Conservation (phyloP, 2,113 vertebrate genomes). For the Myodes glareolus region DNA sequence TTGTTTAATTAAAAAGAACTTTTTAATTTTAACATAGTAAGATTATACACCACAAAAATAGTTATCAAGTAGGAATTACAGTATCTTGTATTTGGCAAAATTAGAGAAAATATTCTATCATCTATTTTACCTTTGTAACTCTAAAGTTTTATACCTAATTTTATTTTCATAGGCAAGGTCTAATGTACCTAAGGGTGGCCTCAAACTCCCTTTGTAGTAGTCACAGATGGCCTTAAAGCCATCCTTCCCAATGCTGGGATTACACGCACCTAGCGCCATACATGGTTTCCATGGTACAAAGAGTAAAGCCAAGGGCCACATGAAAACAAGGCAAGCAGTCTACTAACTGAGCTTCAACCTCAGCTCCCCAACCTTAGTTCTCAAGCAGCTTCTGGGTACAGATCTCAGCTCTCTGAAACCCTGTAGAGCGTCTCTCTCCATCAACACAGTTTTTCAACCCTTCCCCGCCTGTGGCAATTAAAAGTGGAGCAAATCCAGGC, state of each 20-base stretch:
- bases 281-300: too few species aligned
- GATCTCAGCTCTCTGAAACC: neutral
- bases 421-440: neutral
- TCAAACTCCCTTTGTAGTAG: neutral
- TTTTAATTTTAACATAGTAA: neutral
- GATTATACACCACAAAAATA: neutral
- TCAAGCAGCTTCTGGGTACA: neutral
- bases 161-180: neutral
- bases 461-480: constrained; percentile 22
- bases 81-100: neutral
- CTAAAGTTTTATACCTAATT: neutral
- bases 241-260: neutral
- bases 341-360: neutral
- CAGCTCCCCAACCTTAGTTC: neutral
- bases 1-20: neutral
- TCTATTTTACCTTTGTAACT: neutral
- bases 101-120: neutral
- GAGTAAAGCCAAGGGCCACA: neutral
- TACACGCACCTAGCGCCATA: neutral
- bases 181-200: neutral
- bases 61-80: neutral
- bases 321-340: neutral
- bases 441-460: constrained; percentile 7
- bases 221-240: neutral
- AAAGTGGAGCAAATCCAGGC: constrained; percentile 7